Base-by-base conservation (phyloP, 1,140 invertebrate species). In the Zeugodacus cucurbitae region DNA sequence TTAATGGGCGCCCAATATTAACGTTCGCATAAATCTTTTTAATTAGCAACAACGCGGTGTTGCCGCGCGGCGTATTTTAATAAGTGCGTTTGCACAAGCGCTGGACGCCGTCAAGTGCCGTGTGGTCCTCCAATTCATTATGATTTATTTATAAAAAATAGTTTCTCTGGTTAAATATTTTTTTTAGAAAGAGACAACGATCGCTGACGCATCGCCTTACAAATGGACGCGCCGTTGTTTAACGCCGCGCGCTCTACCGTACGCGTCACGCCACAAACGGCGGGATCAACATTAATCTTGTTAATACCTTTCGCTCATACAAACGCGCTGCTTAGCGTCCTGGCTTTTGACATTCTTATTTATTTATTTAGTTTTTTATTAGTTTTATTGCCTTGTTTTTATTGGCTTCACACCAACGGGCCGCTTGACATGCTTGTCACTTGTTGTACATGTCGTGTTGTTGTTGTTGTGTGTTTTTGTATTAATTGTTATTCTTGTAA, bases 361-460 rank as follows among this genome's bases (percentile, higher is more conserved):
- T 82, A 82, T 82, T 82, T 82, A 82, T 82, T 82, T 82, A 26
- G 22, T 41, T 78, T 78, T 74, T 78, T 44, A n/a, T 74, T 74
- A 74, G 3, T 74, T 74, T 70, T 70, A 32, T 34, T 70, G 26
- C 26, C 10, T 34, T 70, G 26, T 70, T 70, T 44, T 74, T 74
- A 74, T 74, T 37, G 22, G n/a, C 70, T 54, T 54, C 17, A 74
- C 37, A 74, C 70, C 41, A n/a, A n/a, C n/a, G n/a, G 74, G 44
- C 74, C 34, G 41, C 44, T 82, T 82, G 74, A 82, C 74, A 82
- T 34, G 34, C 41, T 29, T 82, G 74, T 82, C 74, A 82, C 41
- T 82, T 82, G 74, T 62, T 62, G n/a, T 82, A 22, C 17, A 29
- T 29, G 74, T 10, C 22, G 3, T 54, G 48, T 17, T 17, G 14